These are phyloP conservation scores for Drosophila tanythrix DNA, from an alignment of 2,888 invertebrate genomes.

Conservation along the genomic window DNA sequence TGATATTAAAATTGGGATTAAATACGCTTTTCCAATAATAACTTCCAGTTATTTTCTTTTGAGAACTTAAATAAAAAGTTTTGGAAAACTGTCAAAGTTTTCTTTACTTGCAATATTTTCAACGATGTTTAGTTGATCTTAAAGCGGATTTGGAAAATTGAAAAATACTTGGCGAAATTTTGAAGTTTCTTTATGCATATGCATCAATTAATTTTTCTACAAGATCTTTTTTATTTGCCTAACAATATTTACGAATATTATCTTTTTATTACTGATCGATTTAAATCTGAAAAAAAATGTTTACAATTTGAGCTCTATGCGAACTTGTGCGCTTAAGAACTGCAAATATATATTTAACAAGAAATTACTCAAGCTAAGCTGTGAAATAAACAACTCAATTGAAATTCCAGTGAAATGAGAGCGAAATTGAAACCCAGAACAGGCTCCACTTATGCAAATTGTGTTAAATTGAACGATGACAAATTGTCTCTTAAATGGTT, in stretches of 20 bases:
- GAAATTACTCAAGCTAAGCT: neutral
- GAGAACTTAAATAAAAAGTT: neutral
- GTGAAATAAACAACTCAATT: neutral
- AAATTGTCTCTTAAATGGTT: slow-evolving; percentile 42
- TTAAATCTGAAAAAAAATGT: neutral
- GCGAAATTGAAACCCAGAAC: neutral
- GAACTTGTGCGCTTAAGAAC: neutral
- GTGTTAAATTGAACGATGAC: slow-evolving; percentile 53
- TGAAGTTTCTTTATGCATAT: accelerated
- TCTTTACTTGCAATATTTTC: neutral
- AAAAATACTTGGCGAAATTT: accelerated
- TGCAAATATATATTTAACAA: neutral
- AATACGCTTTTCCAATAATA: neutral
- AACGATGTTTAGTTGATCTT: neutral
- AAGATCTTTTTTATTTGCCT: neutral
- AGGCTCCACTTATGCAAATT: slow-evolving; percentile 34
- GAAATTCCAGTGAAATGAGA: neutral
- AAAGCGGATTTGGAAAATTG: neutral
- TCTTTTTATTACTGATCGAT: neutral
- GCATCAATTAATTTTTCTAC: neutral
- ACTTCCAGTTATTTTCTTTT: neutral
- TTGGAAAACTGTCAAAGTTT: neutral
- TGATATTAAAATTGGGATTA: neutral
- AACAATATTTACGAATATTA: neutral
- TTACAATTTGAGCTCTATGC: neutral